Percentiles rank a stretch among this genome's conserved stretches.
phyloP scores from a whole-genome alignment of 1,140 invertebrate genomes.

The Spodoptera litura region DNA sequence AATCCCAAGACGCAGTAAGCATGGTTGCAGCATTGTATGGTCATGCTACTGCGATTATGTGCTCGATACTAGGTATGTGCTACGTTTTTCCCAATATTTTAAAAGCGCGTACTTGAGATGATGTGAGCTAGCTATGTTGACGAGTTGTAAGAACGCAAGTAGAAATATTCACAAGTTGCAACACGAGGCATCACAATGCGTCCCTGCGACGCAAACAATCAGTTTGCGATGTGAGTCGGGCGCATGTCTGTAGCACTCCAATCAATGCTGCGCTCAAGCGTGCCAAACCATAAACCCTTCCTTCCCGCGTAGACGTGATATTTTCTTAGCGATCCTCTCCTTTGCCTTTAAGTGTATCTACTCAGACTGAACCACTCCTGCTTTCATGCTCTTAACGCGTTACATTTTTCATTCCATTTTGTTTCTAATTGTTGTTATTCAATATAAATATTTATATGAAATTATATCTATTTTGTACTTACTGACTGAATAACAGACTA shows the following conservation, averaged over 20 bases:
- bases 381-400: slow-evolving; percentile 48
- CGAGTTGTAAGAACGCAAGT: not conserved
- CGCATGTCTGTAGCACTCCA: not conserved
- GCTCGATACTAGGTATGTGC: not conserved
- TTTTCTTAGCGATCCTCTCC: slow-evolving; percentile 46
- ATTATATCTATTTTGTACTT: slow-evolving; percentile 72
- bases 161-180: not conserved
- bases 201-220: slow-evolving; percentile 15
- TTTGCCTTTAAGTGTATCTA: slow-evolving; percentile 51
- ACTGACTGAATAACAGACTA: slow-evolving; percentile 62
- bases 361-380: slow-evolving; percentile 44
- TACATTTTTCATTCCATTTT: slow-evolving; percentile 47
- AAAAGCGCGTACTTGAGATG: not conserved
- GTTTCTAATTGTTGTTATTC: slow-evolving; percentile 60
- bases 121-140: not conserved
- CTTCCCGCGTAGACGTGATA: slow-evolving; percentile 44
- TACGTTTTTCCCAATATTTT: not conserved
- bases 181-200: slow-evolving; percentile 7
- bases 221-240: not conserved
- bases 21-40: not conserved
- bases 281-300: slow-evolving; percentile 38
- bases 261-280: slow-evolving; percentile 18
- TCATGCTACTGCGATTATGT: not conserved
- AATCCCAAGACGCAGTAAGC: not conserved
- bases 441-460: slow-evolving; percentile 57